A percentile compares a stretch with the other conserved stretches of the same genome.
Evolutionary conservation across 2,797 vertebrate genomes (phyloP).

Genomic region (Smutsia temminckii): DNA sequence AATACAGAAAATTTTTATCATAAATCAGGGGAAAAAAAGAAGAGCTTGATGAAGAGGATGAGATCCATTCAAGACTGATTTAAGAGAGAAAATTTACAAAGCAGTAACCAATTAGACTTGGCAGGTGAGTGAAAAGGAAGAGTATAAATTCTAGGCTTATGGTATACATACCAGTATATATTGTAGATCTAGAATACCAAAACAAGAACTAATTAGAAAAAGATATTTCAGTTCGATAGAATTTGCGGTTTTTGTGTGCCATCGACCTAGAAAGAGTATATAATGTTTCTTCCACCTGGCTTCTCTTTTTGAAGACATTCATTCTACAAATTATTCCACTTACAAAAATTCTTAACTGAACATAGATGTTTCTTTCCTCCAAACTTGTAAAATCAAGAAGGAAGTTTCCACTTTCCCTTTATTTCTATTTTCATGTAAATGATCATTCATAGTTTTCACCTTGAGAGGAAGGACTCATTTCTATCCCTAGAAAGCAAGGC

Average conservation of each 20-base stretch:
- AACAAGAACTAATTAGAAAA: background rate
- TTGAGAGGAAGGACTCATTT: background rate
- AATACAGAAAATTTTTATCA: background rate
- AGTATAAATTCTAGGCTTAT: background rate
- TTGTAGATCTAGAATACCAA: background rate
- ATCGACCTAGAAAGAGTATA: background rate
- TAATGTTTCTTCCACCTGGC: background rate
- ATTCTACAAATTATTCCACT: background rate
- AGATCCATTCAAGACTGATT: background rate
- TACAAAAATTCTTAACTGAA: constrained; percentile 20
- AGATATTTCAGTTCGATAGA: background rate
- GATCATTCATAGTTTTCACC: background rate
- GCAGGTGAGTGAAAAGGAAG: background rate
- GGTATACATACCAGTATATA: background rate
- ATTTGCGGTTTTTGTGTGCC: background rate
- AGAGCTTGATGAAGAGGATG: background rate
- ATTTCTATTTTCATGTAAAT: background rate
- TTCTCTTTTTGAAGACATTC: background rate
- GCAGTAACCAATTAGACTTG: background rate
- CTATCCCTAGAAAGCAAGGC: constrained; percentile 27
- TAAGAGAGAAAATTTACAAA: constrained; percentile 10
- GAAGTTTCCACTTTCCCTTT: constrained; percentile 14
- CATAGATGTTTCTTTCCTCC: background rate
- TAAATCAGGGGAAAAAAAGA: constrained; percentile 1
- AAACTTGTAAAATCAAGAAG: constrained; percentile 27